These are phyloP conservation scores for Fulica atra DNA, from an alignment of 2,113 vertebrate genomes.

Conservation along the genomic window DNA sequence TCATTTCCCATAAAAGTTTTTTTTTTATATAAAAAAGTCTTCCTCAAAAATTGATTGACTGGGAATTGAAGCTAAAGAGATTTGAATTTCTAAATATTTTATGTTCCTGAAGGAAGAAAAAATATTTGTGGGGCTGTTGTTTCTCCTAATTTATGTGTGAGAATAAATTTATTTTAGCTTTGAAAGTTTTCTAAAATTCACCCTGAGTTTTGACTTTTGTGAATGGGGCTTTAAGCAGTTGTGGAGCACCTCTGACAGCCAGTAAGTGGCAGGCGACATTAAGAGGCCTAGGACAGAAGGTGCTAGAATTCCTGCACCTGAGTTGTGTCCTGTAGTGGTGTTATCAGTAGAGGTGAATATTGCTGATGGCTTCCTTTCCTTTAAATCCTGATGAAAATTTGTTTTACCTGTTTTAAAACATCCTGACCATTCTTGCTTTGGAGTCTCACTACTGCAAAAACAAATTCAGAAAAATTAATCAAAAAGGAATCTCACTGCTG, in stretches of 20 bases:
- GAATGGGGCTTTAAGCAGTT: neutral
- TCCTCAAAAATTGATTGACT: neutral
- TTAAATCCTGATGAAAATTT: neutral
- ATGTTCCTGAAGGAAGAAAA: neutral
- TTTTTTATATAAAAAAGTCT: neutral
- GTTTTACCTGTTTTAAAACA: neutral
- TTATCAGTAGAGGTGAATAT: neutral
- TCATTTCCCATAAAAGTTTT: neutral
- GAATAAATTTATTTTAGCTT: neutral
- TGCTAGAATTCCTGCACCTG: neutral
- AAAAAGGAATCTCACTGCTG: neutral
- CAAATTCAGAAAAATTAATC: neutral
- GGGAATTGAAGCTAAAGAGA: neutral
- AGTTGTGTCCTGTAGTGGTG: neutral
- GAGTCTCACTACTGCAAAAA: accelerated
- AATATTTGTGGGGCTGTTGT: neutral
- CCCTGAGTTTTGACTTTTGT: neutral
- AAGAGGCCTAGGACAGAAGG: neutral
- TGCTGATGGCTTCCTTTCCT: neutral
- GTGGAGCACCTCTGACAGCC: neutral
- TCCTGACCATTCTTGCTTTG: neutral
- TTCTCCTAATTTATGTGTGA: neutral
- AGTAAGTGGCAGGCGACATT: neutral
- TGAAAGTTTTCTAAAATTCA: neutral
- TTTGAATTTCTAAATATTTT: neutral